Evolutionary conservation across 2,888 invertebrate genomes (phyloP).

Genomic region (Drosophila borborema): DNA sequence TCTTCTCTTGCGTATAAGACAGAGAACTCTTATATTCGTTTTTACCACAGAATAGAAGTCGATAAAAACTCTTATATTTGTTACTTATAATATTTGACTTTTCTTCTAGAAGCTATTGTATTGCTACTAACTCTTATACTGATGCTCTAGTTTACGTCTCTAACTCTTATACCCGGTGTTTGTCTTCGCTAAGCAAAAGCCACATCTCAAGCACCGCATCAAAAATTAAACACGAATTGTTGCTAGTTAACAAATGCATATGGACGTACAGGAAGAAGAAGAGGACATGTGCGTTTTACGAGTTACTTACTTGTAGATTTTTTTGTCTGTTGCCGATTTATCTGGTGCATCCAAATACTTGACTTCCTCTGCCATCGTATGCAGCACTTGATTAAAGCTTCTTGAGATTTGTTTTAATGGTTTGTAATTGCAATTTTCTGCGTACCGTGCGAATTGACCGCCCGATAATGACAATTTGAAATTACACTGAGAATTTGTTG

Average conservation of each 20-base stretch:
- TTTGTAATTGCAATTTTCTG: background rate
- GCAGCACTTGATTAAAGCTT: background rate
- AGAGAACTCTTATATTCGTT: background rate
- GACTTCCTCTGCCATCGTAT: conserved; percentile 59
- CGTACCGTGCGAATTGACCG: background rate
- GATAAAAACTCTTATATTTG: background rate
- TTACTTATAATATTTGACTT: background rate
- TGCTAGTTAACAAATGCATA: background rate
- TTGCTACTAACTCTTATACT: background rate
- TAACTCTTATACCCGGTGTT: background rate
- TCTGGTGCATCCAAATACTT: conserved; percentile 87
- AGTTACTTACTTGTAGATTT: conserved; percentile 89
- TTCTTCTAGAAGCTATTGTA: background rate
- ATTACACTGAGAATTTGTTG: conserved; percentile 29
- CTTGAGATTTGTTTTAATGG: background rate
- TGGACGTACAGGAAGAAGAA: background rate
- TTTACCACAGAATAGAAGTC: too few relatives aligned
- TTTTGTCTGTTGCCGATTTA: conserved; percentile 92
- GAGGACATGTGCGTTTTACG: too few relatives aligned
- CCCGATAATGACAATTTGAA: conserved; percentile 9
- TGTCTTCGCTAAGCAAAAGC: background rate
- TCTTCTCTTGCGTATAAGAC: background rate
- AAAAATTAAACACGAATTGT: background rate
- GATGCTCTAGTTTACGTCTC: too few relatives aligned
- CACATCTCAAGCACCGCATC: background rate